phyloP scores from a whole-genome alignment of 2,113 vertebrate genomes.

The Empidonax traillii region DNA sequence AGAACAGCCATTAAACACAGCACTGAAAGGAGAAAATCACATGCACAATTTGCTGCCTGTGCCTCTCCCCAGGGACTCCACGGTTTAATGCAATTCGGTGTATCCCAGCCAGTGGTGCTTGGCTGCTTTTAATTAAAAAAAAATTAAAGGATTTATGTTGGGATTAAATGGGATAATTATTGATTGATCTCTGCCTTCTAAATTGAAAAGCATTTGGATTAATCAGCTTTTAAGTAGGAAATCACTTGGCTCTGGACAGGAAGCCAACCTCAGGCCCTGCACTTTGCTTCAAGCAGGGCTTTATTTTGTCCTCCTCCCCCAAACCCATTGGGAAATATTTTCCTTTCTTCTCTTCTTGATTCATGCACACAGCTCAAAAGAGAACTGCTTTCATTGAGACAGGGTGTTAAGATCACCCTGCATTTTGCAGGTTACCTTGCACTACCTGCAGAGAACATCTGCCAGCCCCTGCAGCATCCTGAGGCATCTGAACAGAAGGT shows the following conservation, averaged over 20 bases:
- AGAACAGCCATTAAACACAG: neutral
- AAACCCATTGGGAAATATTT: neutral
- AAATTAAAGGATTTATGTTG: conserved; percentile 73
- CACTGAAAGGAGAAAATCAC: conserved; percentile 46
- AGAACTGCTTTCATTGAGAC: neutral
- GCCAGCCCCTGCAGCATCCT: neutral
- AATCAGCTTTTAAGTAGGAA: conserved; percentile 73
- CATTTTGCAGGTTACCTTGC: neutral
- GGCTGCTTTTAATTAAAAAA: conserved; percentile 75
- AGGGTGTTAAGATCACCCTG: neutral
- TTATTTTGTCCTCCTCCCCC: neutral
- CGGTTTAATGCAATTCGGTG: conserved; percentile 54
- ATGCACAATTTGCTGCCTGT: conserved; percentile 45
- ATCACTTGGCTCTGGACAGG: conserved; percentile 58
- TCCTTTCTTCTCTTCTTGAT: neutral
- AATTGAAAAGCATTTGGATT: conserved; percentile 75
- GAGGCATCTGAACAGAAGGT: neutral
- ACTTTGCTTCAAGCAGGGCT: neutral
- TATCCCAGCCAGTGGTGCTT: conserved; percentile 50
- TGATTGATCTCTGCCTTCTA: conserved; percentile 73
- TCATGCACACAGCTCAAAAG: neutral
- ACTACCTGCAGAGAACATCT: neutral
- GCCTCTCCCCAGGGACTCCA: conserved; percentile 8
- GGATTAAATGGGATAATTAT: conserved; percentile 75
- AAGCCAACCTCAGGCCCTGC: conserved; percentile 18